Percentiles rank a stretch among this genome's conserved stretches.
Conservation (phyloP, 2,888 invertebrate species). For the Phasia obesa region DNA sequence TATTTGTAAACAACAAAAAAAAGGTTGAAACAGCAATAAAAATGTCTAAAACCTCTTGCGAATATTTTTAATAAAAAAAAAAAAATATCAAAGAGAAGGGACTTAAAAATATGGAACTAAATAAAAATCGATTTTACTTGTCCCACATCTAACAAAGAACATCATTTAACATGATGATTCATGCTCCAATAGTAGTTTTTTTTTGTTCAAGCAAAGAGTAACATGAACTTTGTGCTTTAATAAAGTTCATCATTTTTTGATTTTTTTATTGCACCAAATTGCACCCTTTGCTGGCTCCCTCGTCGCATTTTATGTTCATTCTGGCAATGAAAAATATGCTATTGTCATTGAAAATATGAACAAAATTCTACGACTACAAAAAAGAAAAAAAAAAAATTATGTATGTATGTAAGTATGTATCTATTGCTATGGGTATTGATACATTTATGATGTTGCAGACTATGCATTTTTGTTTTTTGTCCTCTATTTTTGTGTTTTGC, state of each 20-base stretch:
- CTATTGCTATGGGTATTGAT: constrained; percentile 46
- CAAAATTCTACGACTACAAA: too few relatives aligned
- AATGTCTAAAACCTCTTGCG: neutral
- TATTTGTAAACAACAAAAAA: constrained; percentile 5
- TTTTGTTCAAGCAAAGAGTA: too few relatives aligned
- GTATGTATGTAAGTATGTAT: constrained; percentile 19
- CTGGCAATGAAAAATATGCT: constrained; percentile 69
- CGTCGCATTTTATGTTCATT: constrained; percentile 1
- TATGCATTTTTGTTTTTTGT: constrained; percentile 51
- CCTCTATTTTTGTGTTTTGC: constrained; percentile 15
- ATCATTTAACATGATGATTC: constrained; percentile 36
- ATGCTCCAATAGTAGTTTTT: neutral
- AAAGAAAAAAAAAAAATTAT: neutral
- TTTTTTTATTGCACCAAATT: neutral
- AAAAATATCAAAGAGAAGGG: constrained; percentile 1
- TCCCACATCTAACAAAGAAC: constrained; percentile 58
- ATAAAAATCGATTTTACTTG: constrained; percentile 67
- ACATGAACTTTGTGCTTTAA: constrained; percentile 60
- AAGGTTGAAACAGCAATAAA: neutral
- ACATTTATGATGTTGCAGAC: constrained; percentile 68
- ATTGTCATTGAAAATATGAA: constrained; percentile 59
- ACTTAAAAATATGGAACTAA: constrained; percentile 14
- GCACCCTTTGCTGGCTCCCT: constrained; percentile 3
- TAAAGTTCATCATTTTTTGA: neutral
- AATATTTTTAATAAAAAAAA: constrained; percentile 45